These are phyloP conservation scores for Nibea coibor DNA, from an alignment of 2,113 vertebrate species.

Conservation along the genomic window DNA sequence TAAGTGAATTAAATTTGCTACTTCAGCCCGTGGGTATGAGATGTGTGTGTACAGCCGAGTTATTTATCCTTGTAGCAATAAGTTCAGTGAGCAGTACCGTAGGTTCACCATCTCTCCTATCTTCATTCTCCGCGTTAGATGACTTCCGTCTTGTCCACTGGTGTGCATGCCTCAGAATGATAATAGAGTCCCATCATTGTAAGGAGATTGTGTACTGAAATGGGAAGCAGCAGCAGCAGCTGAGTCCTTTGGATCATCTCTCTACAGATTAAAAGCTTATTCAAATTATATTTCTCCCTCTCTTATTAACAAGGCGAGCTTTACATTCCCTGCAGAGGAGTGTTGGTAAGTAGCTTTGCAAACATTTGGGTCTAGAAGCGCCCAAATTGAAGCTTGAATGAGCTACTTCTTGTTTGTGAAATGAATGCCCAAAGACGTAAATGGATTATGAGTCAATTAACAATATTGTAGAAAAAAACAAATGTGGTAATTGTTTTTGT, in stretches of 20 bases:
- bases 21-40: neutral
- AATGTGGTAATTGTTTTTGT: slow-evolving; percentile 69
- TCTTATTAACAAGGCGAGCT: slow-evolving; percentile 72
- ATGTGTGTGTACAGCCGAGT: slow-evolving; percentile 1
- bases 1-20: too few species aligned
- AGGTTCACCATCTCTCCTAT: slow-evolving; percentile 36
- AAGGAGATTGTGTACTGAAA: slow-evolving; percentile 74
- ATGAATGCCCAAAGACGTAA: slow-evolving; percentile 68
- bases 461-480: slow-evolving; percentile 63
- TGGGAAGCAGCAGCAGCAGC: slow-evolving; percentile 56
- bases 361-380: slow-evolving; percentile 71
- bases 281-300: slow-evolving; percentile 76
- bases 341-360: slow-evolving; percentile 77
- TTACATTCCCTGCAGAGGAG: slow-evolving; percentile 70
- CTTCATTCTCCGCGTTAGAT: slow-evolving; percentile 46
- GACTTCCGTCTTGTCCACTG: slow-evolving; percentile 54
- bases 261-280: slow-evolving; percentile 82
- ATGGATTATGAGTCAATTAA: slow-evolving; percentile 70
- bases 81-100: slow-evolving; percentile 7
- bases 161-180: slow-evolving; percentile 57
- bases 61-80: slow-evolving; percentile 16
- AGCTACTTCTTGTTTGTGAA: slow-evolving; percentile 64
- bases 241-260: slow-evolving; percentile 76
- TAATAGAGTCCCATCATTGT: slow-evolving; percentile 66
- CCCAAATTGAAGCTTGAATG: slow-evolving; percentile 69